phyloP scores from a whole-genome alignment of 2,888 invertebrate genomes.

The Matsumyia berberina region DNA sequence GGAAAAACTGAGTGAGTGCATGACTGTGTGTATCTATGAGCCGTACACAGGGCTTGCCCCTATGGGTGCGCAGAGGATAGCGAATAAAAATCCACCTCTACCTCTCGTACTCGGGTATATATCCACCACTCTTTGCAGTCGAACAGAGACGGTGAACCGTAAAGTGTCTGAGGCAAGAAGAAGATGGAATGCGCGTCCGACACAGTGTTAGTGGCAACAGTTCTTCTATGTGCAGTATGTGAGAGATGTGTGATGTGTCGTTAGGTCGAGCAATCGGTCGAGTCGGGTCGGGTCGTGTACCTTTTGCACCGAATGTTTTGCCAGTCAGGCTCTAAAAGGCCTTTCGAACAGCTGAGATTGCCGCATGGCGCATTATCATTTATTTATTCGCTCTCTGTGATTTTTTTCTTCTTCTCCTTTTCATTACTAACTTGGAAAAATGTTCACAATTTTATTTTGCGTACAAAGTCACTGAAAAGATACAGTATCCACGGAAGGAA shows the following conservation, averaged over 20 bases:
- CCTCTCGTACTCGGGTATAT: slow-evolving; percentile 56
- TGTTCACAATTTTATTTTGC: slow-evolving; percentile 59
- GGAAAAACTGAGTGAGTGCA: slow-evolving; percentile 49
- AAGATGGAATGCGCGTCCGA: slow-evolving; percentile 38
- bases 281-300: slow-evolving; percentile 85
- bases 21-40: slow-evolving; percentile 30
- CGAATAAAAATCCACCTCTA: slow-evolving; percentile 74
- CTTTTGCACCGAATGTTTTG: slow-evolving; percentile 85
- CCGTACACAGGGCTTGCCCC: slow-evolving; percentile 62
- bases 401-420: slow-evolving; percentile 73
- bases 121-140: slow-evolving; percentile 41
- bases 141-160: slow-evolving; percentile 21
- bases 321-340: slow-evolving; percentile 85
- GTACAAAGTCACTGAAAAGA: slow-evolving; percentile 56
- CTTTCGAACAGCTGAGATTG: slow-evolving; percentile 85
- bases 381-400: slow-evolving; percentile 76
- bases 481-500: slow-evolving; percentile 48
- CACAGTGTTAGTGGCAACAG: slow-evolving; percentile 49
- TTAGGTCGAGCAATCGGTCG: slow-evolving; percentile 85
- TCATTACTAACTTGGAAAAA: slow-evolving; percentile 48
- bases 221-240: slow-evolving; percentile 75
- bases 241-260: slow-evolving; percentile 85
- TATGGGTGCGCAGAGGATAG: slow-evolving; percentile 74
- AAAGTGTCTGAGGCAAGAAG: neutral
- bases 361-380: slow-evolving; percentile 83